A percentile compares a stretch with the other conserved stretches of the same genome.
Conservation (phyloP, 2,888 invertebrate genomes). For the Phorcus lineatus region DNA sequence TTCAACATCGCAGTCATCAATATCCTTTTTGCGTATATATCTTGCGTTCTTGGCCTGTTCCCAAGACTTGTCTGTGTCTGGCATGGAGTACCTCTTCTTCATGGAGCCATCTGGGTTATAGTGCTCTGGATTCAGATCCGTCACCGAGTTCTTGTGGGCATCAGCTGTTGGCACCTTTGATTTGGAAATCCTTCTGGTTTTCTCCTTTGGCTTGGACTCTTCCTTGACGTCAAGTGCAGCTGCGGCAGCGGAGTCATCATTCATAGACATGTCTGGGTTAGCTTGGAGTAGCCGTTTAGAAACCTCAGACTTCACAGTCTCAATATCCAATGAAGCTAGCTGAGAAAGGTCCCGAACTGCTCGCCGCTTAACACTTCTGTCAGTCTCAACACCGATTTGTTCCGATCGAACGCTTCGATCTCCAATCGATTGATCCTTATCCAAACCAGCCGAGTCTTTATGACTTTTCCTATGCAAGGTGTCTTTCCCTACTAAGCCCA, state of each 20-base stretch:
- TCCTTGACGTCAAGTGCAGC: not conserved
- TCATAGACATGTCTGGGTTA: too few relatives aligned
- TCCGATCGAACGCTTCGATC: too few relatives aligned
- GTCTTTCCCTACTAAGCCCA: too few relatives aligned
- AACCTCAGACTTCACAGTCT: slow-evolving; percentile 28
- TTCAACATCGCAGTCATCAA: slow-evolving; percentile 49
- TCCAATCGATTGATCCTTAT: too few relatives aligned
- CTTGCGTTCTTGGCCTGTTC: slow-evolving; percentile 64
- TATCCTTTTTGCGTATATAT: slow-evolving; percentile 53
- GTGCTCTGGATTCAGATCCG: slow-evolving; percentile 48
- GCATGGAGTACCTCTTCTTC: slow-evolving; percentile 56
- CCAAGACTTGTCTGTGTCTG: slow-evolving; percentile 51
- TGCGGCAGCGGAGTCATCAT: not conserved
- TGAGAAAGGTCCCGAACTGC: slow-evolving; percentile 12
- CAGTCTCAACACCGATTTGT: not conserved
- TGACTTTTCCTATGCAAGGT: too few relatives aligned
- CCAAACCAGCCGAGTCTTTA: too few relatives aligned
- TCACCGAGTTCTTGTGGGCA: slow-evolving; percentile 2
- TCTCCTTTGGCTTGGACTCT: not conserved
- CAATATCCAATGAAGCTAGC: slow-evolving; percentile 10
- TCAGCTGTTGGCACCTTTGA: not conserved
- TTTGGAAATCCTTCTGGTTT: not conserved
- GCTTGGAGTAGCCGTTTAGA: slow-evolving; percentile 28
- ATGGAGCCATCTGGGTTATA: slow-evolving; percentile 63
- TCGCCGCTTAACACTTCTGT: slow-evolving; percentile 1